phyloP scores from a whole-genome alignment of 1,140 invertebrate species.

The Drosophila burlai region DNA sequence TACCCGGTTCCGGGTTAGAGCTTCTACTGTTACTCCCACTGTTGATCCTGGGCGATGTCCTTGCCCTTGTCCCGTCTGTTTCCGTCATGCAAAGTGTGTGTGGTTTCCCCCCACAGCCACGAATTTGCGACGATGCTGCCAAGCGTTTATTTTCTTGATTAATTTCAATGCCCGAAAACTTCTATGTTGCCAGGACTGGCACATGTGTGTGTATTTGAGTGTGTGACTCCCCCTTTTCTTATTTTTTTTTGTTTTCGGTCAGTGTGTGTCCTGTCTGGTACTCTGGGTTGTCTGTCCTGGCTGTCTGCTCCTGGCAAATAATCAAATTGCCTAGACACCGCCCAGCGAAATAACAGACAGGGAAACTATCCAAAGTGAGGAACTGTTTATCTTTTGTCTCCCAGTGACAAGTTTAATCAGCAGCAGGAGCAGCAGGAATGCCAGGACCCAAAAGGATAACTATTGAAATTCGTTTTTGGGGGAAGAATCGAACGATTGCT shows the following conservation, averaged over 20 bases:
- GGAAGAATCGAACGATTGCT: conserved; percentile 42
- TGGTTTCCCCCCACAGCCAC: conserved; percentile 23
- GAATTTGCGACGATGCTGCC: conserved; percentile 64
- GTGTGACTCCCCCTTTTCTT: conserved; percentile 27
- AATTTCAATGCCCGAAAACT: conserved; percentile 74
- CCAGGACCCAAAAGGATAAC: conserved; percentile 74
- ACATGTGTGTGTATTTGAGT: conserved; percentile 26
- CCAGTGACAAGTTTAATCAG: conserved; percentile 82
- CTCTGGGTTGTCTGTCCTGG: conserved; percentile 31
- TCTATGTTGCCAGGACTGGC: conserved; percentile 42
- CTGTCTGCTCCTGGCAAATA: conserved; percentile 78
- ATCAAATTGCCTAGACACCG: conserved; percentile 80
- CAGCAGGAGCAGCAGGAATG: conserved; percentile 31
- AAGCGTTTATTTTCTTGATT: conserved; percentile 83
- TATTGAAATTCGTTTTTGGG: conserved; percentile 77
- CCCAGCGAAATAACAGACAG: conserved; percentile 36
- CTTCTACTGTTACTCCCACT: not conserved
- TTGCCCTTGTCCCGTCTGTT: conserved; percentile 52
- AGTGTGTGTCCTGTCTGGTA: conserved; percentile 33
- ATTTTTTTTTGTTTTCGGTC: conserved; percentile 3
- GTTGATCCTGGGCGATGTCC: conserved; percentile 23
- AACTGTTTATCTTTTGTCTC: conserved; percentile 82
- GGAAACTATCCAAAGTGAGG: conserved; percentile 47
- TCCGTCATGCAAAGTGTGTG: conserved; percentile 76
- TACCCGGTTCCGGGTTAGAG: conserved; percentile 25